Conservation (phyloP, 2,888 invertebrate genomes). For the Drosophila nr. medialis region DNA sequence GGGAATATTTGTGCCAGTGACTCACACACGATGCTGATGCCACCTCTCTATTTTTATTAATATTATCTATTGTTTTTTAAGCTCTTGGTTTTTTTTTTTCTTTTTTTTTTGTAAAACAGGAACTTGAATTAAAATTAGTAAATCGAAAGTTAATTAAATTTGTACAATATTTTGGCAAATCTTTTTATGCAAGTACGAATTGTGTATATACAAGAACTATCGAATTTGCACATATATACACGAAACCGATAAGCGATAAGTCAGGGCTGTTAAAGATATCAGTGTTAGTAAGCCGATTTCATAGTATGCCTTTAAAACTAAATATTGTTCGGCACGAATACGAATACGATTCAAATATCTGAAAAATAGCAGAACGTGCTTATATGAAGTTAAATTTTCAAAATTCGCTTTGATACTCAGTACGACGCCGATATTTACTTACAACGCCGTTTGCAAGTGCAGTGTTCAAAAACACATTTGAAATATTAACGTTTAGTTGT, state of each 20-base stretch:
- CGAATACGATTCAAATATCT: neutral
- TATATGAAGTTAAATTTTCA: neutral
- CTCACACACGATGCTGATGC: conserved; percentile 53
- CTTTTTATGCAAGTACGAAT: conserved; percentile 48
- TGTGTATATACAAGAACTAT: conserved; percentile 55
- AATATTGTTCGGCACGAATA: neutral
- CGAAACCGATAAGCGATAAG: conserved; percentile 26
- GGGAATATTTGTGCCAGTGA: conserved; percentile 52
- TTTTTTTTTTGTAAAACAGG: conserved; percentile 18
- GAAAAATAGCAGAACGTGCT: neutral
- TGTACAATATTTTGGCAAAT: conserved; percentile 49
- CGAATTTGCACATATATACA: conserved; percentile 12
- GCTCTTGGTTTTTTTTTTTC: conserved; percentile 1
- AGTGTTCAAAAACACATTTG: conserved; percentile 66
- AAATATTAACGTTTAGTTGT: conserved; percentile 70
- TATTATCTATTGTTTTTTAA: conserved; percentile 16
- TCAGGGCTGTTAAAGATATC: conserved; percentile 14
- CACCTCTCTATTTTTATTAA: conserved; percentile 12
- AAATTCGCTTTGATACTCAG: neutral
- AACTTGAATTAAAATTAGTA: conserved; percentile 24
- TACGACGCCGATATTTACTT: conserved; percentile 31
- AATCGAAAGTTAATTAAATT: conserved; percentile 19
- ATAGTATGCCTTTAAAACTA: conserved; percentile 9
- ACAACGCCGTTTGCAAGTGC: conserved; percentile 27
- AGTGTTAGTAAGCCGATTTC: neutral